Conservation (phyloP, 2,797 vertebrate species). For the Chelidonichthys spinosus region DNA sequence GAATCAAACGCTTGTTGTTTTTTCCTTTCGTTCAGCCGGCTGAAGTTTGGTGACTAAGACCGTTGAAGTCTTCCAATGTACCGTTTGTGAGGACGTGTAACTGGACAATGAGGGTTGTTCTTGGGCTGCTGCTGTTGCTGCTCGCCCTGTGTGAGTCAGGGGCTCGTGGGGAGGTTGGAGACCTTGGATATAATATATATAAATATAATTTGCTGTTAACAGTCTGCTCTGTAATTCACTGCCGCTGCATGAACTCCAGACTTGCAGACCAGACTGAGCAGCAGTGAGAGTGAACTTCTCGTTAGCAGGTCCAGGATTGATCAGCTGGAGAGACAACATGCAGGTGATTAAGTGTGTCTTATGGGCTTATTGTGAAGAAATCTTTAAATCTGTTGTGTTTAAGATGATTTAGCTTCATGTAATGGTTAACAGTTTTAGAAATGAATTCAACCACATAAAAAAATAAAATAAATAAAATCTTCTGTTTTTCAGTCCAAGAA, state of each 20-base stretch:
- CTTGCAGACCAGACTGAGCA: not conserved
- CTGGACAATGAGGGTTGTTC: constrained; percentile 15
- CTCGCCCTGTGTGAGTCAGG: constrained; percentile 2
- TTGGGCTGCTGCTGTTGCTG: constrained; percentile 15
- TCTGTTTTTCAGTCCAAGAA: constrained; percentile 9
- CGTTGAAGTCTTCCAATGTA: not conserved
- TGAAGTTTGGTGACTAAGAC: constrained; percentile 1
- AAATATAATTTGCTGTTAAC: not conserved
- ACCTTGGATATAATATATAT: no score
- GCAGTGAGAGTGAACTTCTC: constrained; percentile 8
- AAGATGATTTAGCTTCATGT: not conserved
- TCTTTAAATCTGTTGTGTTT: not conserved
- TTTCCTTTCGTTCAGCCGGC: constrained; percentile 16
- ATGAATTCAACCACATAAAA: not conserved
- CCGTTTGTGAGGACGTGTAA: not conserved
- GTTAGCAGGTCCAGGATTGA: no score
- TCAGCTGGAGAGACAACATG: no score
- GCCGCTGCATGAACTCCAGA: not conserved
- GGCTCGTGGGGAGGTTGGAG: constrained; percentile 5
- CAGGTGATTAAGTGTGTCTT: no score
- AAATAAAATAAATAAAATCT: no score
- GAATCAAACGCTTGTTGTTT: constrained; percentile 18
- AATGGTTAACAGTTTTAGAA: not conserved
- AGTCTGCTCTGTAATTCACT: not conserved
- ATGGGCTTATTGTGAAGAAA: no score